Base-by-base conservation (phyloP, 2,888 invertebrate genomes). In the Hipparchia sbordonii region DNA sequence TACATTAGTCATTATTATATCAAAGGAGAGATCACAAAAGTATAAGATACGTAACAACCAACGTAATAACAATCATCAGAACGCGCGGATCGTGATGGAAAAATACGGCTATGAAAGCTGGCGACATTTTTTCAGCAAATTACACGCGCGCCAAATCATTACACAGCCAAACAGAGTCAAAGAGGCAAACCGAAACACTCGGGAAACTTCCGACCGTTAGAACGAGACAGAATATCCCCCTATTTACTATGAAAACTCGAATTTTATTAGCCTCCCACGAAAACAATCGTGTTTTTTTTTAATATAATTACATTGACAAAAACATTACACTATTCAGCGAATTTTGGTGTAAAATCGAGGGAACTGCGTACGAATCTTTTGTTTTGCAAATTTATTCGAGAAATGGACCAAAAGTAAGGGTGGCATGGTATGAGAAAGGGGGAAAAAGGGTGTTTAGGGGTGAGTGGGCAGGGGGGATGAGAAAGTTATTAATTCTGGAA, bases 401-500 rank as follows among this genome's bases (percentile, higher is more conserved):
- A 84, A 83, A 81, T 79, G 81, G 79, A 82, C 84, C 77, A 76
- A 74, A 78, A 77, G 85, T 85, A 82, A 74, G 75, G 79, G 80
- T 65, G 73, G 46, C n/a, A 78, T 80, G 81, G 83, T 75, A 79
- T 81, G 80, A 86, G 81, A 80, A 77, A 74, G 78, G 77, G 80
- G 84, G 75, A 72, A 78, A 81, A 82, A 80, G 77, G 82, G 74
- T 73, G 79, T 81, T 81, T 79, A 78, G 82, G 82, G 77, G 80
- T 76, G 80, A 76, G 79, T 80, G 79, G 74, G 80, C 79, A 78
- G 81, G 72, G 86, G 86, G 88, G 85, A 84, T 80, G 87, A 87
- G 89, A 89, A 92, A 92, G 93, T 93, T 93, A 93, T 92, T 92
- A 93, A 93, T 93, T 92, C 93, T 92, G 88, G 90, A 90, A 89